Percentiles rank a stretch among this genome's conserved stretches.
Evolutionary conservation across 2,113 vertebrate species (phyloP).

Genomic region (Laticauda laticaudata): DNA sequence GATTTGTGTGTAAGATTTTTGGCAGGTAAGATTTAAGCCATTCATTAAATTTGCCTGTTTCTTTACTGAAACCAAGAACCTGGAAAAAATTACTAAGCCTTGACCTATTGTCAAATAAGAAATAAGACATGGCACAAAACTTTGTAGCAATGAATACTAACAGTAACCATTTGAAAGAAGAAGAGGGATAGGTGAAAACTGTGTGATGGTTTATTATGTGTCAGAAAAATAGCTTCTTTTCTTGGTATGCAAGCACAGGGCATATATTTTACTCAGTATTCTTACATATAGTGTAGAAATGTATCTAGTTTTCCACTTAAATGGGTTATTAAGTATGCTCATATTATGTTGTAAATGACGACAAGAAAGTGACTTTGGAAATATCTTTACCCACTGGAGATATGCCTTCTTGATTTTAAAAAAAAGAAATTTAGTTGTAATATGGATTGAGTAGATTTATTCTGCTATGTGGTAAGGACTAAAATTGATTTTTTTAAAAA

Average conservation of each 20-base stretch:
- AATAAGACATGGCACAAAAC: not conserved
- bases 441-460: conserved; percentile 39
- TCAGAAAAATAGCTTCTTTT: not conserved
- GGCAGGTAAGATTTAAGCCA: not conserved
- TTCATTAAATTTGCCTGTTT: not conserved
- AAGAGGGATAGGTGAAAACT: not conserved
- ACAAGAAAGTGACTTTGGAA: not conserved
- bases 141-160: not conserved
- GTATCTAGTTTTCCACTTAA: not conserved
- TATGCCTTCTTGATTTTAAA: conserved; percentile 5
- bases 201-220: not conserved
- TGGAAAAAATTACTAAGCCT: not conserved
- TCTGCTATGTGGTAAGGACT: conserved; percentile 44
- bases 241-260: not conserved
- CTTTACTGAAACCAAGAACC: not conserved
- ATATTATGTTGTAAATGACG: not conserved
- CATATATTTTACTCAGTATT: not conserved
- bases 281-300: not conserved
- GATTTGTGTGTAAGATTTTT: not conserved
- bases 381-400: not conserved
- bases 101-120: not conserved
- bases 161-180: not conserved
- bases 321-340: not conserved
- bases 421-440: conserved; percentile 22
- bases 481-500: not conserved